These are phyloP conservation scores for Dendrolimus kikuchii DNA, from an alignment of 1,140 invertebrate genomes.

Conservation along the genomic window DNA sequence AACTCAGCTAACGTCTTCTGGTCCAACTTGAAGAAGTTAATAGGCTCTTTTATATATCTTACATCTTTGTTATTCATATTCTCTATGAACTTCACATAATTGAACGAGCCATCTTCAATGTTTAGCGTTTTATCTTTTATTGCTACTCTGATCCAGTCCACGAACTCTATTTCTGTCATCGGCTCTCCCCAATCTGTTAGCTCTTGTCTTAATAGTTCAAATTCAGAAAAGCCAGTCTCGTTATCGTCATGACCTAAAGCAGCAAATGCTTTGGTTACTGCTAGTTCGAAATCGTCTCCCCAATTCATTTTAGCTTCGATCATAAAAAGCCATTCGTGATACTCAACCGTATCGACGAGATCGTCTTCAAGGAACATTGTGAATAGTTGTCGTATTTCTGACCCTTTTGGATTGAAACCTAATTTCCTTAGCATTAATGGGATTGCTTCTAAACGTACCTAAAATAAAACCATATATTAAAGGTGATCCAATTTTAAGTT, in stretches of 20 bases:
- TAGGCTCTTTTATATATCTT: conserved; percentile 48
- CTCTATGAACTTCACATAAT: conserved; percentile 56
- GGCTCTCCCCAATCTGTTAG: conserved; percentile 54
- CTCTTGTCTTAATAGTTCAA: conserved; percentile 42
- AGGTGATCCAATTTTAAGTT: not conserved
- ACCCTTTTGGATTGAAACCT: conserved; percentile 55
- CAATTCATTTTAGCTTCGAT: conserved; percentile 57
- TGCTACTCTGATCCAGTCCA: conserved; percentile 43
- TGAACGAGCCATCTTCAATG: conserved; percentile 34
- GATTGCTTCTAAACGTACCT: conserved; percentile 47
- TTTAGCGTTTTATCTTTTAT: conserved; percentile 54
- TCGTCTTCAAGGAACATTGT: conserved; percentile 53
- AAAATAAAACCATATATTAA: conserved; percentile 1
- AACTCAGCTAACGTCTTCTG: conserved; percentile 58
- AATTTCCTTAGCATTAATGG: conserved; percentile 54
- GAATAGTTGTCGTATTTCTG: conserved; percentile 45
- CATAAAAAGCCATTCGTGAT: conserved; percentile 53
- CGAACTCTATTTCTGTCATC: conserved; percentile 49
- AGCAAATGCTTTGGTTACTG: conserved; percentile 45
- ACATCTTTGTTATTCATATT: conserved; percentile 57
- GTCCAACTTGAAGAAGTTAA: conserved; percentile 62
- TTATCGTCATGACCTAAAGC: conserved; percentile 49
- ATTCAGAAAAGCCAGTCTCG: conserved; percentile 37
- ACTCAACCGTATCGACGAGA: conserved; percentile 52
- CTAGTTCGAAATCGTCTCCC: conserved; percentile 55